A percentile compares a stretch with the other conserved stretches of the same genome.
Evolutionary conservation across 2,888 invertebrate species (phyloP).

Genomic region (Cantharis flavilabris): DNA sequence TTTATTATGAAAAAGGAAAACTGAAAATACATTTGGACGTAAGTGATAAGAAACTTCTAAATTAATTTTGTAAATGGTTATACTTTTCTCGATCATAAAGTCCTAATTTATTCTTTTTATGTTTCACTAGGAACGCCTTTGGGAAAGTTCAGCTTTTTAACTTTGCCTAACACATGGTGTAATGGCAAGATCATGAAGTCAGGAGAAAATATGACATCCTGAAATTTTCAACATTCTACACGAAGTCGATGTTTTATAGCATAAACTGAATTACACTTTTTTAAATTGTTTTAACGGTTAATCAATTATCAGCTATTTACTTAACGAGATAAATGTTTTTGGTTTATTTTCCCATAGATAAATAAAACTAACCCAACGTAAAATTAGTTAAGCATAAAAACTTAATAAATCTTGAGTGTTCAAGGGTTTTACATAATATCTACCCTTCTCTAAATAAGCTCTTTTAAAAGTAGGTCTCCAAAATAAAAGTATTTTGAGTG

Average conservation of each 20-base stretch:
- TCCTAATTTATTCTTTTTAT: background rate
- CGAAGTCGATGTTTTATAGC: background rate
- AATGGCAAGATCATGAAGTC: background rate
- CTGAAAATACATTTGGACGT: background rate
- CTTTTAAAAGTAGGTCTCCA: background rate
- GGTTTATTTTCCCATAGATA: background rate
- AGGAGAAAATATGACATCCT: background rate
- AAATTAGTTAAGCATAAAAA: background rate
- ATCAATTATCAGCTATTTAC: background rate
- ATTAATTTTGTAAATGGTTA: background rate
- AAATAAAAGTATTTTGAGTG: background rate
- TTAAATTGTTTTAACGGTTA: background rate
- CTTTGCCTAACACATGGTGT: background rate
- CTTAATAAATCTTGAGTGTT: background rate
- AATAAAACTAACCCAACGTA: background rate
- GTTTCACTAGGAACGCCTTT: background rate
- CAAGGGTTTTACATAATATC: background rate
- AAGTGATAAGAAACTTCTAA: background rate
- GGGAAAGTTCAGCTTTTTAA: background rate
- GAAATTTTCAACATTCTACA: background rate
- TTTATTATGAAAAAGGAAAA: background rate
- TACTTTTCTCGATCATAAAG: background rate
- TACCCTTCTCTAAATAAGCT: background rate
- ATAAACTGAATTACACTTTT: background rate
- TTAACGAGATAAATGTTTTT: background rate